These are phyloP conservation scores for Karalla daura DNA, from an alignment of 2,797 vertebrate species.

Conservation along the genomic window DNA sequence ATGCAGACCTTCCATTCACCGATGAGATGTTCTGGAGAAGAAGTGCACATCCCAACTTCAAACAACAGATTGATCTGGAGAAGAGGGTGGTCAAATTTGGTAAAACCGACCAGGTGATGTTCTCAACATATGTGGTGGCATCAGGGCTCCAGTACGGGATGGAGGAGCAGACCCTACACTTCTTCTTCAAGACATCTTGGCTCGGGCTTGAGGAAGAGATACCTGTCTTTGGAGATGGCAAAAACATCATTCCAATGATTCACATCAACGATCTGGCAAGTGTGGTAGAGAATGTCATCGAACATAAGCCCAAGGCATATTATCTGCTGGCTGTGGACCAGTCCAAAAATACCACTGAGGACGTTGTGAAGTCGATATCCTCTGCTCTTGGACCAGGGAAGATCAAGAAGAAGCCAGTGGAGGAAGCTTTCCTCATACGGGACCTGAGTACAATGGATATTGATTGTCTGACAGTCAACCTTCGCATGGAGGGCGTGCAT, in stretches of 20 bases:
- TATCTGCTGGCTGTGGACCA: constrained; percentile 91
- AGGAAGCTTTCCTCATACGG: constrained; percentile 84
- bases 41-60: constrained; percentile 88
- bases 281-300: constrained; percentile 89
- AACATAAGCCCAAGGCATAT: constrained; percentile 80
- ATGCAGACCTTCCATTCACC: constrained; percentile 84
- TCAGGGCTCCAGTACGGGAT: constrained; percentile 92
- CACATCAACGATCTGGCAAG: constrained; percentile 92
- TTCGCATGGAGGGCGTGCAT: constrained; percentile 83
- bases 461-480: constrained; percentile 86
- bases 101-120: constrained; percentile 89
- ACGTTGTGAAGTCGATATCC: constrained; percentile 89
- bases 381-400: constrained; percentile 86
- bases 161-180: constrained; percentile 90
- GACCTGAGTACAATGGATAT: constrained; percentile 88
- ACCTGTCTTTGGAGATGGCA: constrained; percentile 89
- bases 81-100: constrained; percentile 90
- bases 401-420: constrained; percentile 80
- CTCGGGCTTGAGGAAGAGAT: constrained; percentile 81
- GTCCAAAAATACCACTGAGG: constrained; percentile 84
- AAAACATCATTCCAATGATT: constrained; percentile 89
- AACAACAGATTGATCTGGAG: constrained; percentile 87
- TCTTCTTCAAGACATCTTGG: constrained; percentile 94
- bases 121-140: constrained; percentile 89
- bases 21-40: constrained; percentile 90